phyloP scores from a whole-genome alignment of 2,113 vertebrate species.

The Ctenodactylus gundi region DNA sequence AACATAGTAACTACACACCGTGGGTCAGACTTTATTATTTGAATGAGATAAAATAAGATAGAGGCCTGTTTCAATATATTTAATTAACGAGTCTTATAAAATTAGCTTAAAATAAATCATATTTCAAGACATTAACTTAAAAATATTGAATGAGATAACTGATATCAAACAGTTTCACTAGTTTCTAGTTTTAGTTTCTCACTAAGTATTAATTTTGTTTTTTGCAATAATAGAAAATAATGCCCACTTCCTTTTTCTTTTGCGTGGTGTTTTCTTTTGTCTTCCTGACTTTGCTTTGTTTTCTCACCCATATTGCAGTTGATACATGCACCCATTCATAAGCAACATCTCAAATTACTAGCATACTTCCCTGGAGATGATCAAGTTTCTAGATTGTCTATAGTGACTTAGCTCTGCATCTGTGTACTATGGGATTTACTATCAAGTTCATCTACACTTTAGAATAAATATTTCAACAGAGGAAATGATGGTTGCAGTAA shows the following conservation, averaged over 20 bases:
- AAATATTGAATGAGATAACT: neutral
- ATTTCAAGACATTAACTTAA: neutral
- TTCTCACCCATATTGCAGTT: neutral
- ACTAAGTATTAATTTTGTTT: neutral
- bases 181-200: neutral
- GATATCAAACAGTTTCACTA: neutral
- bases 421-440: neutral
- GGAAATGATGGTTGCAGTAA: neutral
- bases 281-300: neutral
- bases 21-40: neutral
- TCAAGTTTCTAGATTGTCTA: neutral
- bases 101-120: neutral
- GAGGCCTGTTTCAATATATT: neutral
- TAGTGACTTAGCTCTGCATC: neutral
- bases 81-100: neutral
- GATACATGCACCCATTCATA: neutral
- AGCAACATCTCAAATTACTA: neutral
- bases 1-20: neutral
- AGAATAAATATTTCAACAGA: neutral
- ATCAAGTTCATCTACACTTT: neutral
- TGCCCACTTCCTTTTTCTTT: neutral
- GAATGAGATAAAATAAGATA: neutral
- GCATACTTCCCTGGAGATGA: neutral
- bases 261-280: neutral
- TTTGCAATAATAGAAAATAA: neutral